Conservation (phyloP, 1,140 invertebrate genomes). For the Anastatus disparis region DNA sequence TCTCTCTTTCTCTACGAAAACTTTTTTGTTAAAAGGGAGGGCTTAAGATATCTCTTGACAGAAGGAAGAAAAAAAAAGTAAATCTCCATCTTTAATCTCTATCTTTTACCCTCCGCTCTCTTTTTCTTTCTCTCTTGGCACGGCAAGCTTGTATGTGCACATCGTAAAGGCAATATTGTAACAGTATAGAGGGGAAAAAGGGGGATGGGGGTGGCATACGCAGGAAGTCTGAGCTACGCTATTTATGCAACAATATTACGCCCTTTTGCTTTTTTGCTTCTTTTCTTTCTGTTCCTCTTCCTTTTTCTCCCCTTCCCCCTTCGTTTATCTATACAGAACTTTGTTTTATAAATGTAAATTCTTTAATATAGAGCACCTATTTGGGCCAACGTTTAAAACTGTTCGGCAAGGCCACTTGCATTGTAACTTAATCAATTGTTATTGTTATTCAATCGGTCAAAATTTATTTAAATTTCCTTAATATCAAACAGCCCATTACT, state of each 20-base stretch:
- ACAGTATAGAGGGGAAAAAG: too few species aligned
- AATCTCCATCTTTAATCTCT: constrained; percentile 29
- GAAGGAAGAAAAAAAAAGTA: constrained; percentile 3
- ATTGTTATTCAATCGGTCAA: too few species aligned
- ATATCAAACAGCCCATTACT: too few species aligned
- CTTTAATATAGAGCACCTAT: too few species aligned
- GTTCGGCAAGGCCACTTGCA: too few species aligned
- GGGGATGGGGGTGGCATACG: not conserved
- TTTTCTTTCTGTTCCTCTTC: not conserved
- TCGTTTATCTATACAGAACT: too few species aligned
- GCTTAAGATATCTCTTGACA: not conserved
- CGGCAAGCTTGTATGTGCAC: not conserved
- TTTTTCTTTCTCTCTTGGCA: not conserved
- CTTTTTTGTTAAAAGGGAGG: too few species aligned
- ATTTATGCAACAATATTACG: constrained; percentile 31
- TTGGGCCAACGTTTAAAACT: too few species aligned
- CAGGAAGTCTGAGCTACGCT: not conserved
- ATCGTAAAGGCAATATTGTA: constrained; percentile 23
- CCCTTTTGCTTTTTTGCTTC: not conserved
- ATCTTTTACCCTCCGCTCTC: not conserved
- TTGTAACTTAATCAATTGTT: too few species aligned
- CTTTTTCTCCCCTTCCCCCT: not conserved
- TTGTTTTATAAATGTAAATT: too few species aligned
- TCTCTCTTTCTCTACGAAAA: too few species aligned
- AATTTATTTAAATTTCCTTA: too few species aligned